Evolutionary conservation across 1,140 invertebrate genomes (phyloP), one percentile per base, ranked within the genome.

Genomic region (Anastrepha ludens): DNA sequence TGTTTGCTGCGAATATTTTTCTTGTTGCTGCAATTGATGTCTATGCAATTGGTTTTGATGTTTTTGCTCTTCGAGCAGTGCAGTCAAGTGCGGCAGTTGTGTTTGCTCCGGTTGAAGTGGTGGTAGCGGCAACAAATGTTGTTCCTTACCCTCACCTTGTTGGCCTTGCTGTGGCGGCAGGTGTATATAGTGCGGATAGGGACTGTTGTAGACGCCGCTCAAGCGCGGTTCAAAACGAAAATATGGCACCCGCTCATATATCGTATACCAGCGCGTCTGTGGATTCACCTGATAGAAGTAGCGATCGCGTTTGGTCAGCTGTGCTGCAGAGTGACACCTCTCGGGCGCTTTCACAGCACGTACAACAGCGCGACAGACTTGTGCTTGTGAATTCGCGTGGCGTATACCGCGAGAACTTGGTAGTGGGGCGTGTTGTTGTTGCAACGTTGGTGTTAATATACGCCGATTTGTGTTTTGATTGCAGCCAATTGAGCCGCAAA

Each of bases 201-300:
- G 47, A 81, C 74, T 81, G 47, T 81, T 81, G 47, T 81, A 81
- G 44, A 81, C 47, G 47, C 74, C 74, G 74, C 47, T 81, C 47
- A 81, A 81, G 17, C 74, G 74, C 55, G 74, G 74, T 47, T 81
- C 74, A 44, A 15, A 81, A 55, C 74, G 74, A 15, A 81, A 20
- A 50, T 81, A 81, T 81, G 74, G 74, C 74, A 81, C 74, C 50
- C 74, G 74, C 44, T 81, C 74, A 81, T 81, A 81, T 20, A 81
- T 81, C 5, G 74, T 81, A 55, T 81, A 81, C 47, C 74, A 81
- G 20, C 74, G 74, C n/a, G 74, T 81, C 47, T 81, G 74, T 9
- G 74, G 74, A 81, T 81, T 81, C 7, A 81, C 74, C 9, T 81
- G 74, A 81, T 81, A 81, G 47, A 29, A 50, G 17, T 81, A 81